A percentile compares a stretch with the other conserved stretches of the same genome.
Conservation (phyloP, 2,888 invertebrate species). For the Alloplasta piceator region DNA sequence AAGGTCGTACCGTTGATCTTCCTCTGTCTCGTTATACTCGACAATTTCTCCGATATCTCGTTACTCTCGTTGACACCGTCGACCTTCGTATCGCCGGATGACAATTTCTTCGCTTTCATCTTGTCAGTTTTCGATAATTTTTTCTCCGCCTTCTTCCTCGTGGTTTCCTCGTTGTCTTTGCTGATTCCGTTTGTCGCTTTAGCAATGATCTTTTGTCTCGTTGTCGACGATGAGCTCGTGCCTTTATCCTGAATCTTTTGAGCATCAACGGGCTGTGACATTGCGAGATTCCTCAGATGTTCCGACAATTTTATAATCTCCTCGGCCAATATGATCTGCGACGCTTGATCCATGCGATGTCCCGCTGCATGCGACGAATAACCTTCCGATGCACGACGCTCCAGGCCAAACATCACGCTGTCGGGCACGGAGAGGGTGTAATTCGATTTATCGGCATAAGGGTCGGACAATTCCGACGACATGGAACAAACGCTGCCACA, state of each 20-base stretch:
- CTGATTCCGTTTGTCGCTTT: not conserved
- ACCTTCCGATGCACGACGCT: conserved; percentile 92
- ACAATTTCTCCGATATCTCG: conserved; percentile 80
- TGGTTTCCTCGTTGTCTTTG: not conserved
- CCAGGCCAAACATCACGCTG: conserved; percentile 84
- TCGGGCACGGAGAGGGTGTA: conserved; percentile 60
- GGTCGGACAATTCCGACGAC: conserved; percentile 70
- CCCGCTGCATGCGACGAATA: conserved; percentile 83
- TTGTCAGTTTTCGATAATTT: not conserved
- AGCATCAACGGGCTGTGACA: conserved; percentile 41
- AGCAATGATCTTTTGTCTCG: not conserved
- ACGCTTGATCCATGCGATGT: conserved; percentile 74
- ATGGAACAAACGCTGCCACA: conserved; percentile 90
- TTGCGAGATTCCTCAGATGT: conserved; percentile 85
- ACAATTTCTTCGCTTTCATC: conserved; percentile 10
- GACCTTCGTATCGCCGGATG: not conserved
- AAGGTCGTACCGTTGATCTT: conserved; percentile 80
- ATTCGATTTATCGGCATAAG: conserved; percentile 55
- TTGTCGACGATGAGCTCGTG: not conserved
- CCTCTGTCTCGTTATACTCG: conserved; percentile 75
- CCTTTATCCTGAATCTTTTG: not conserved
- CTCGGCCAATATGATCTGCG: conserved; percentile 87
- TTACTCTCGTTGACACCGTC: conserved; percentile 69
- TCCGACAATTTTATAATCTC: conserved; percentile 93
- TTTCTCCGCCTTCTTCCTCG: not conserved